Evolutionary conservation across 2,888 invertebrate species (phyloP), one percentile per base, ranked within the genome.

Genomic region (Volucella bombylans): DNA sequence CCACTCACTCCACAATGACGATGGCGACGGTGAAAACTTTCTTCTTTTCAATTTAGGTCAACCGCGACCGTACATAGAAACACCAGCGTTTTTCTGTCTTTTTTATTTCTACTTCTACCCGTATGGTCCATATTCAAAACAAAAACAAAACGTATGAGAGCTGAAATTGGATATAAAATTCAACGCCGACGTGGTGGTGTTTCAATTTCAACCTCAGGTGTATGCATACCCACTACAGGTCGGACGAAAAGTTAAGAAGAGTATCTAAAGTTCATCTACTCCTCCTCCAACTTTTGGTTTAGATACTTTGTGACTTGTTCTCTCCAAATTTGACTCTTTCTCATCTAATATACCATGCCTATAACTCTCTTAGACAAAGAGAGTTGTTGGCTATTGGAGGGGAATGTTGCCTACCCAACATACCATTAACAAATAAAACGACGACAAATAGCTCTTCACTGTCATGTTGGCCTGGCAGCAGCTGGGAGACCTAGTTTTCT

Each of bases 21-120:
- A 18, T 18, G 69, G 47, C 49, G 15, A 38, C n/a, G 31, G 38
- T 54, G 49, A 83, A 83, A 83, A 83, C 83, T 83, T 83, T 83
- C 83, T 83, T 83, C 83, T 65, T 61, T 8, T 14, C 50, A 49
- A 83, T 80, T 80, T 83, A 65, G 83, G 83, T 80, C 83, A 76
- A 2, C 69, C 31, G 38, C 50, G 59, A 23, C 57, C 73, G 64
- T 68, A 79, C 59, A 69, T 59, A 73, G 54, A 68, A 79, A 49
- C 45, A 73, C 73, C 69, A 79, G 62, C 57, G 31, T 31, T 31
- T 31, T 31, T 31, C 23, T 23, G 23, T n/a, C n/a, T n/a, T 23
- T 23, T 23, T 23, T 23, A 23, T 23, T 23, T 23, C 6, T 31
- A 31, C 31, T 31, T 31, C 15, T 62, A 18, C 80, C 74, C 71